phyloP scores from a whole-genome alignment of 1,140 invertebrate genomes.

The Thalassaphorura encarpata region DNA sequence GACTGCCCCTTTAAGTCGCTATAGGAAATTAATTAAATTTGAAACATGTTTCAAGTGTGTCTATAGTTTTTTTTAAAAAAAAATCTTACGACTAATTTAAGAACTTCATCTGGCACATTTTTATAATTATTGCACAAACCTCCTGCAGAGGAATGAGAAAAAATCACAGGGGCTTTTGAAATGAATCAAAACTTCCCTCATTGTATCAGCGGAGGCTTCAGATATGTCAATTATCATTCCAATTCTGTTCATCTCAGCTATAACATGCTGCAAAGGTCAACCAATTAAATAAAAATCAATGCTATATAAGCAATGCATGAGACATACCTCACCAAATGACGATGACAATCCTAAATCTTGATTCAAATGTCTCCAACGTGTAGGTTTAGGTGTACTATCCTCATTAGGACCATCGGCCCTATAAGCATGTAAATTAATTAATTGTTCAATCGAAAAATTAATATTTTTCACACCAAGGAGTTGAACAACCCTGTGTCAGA shows the following conservation, averaged over 20 bases:
- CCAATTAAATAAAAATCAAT: not conserved
- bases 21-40: too few species aligned
- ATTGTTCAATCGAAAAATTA: slow-evolving; percentile 3
- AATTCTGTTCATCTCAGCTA: slow-evolving; percentile 26
- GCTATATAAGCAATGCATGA: too few species aligned
- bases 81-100: slow-evolving; percentile 39
- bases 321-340: slow-evolving; percentile 37
- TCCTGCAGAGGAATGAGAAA: slow-evolving; percentile 44
- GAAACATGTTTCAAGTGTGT: not conserved
- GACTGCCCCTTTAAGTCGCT: slow-evolving; percentile 41
- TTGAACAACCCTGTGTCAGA: slow-evolving; percentile 43
- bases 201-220: slow-evolving; percentile 41
- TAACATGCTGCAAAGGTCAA: slow-evolving; percentile 10
- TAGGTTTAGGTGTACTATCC: slow-evolving; percentile 20
- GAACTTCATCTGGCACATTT: slow-evolving; percentile 43
- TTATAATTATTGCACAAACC: slow-evolving; percentile 40
- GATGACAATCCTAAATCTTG: too few species aligned
- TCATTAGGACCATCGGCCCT: slow-evolving; percentile 31
- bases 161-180: slow-evolving; percentile 44
- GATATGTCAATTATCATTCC: slow-evolving; percentile 47
- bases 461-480: slow-evolving; percentile 39
- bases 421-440: slow-evolving; percentile 35
- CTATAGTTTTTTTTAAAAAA: not conserved
- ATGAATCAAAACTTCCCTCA: slow-evolving; percentile 38
- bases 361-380: slow-evolving; percentile 4